These are phyloP conservation scores for Etheostoma cragini DNA, from an alignment of 2,113 vertebrate genomes.

Conservation along the genomic window DNA sequence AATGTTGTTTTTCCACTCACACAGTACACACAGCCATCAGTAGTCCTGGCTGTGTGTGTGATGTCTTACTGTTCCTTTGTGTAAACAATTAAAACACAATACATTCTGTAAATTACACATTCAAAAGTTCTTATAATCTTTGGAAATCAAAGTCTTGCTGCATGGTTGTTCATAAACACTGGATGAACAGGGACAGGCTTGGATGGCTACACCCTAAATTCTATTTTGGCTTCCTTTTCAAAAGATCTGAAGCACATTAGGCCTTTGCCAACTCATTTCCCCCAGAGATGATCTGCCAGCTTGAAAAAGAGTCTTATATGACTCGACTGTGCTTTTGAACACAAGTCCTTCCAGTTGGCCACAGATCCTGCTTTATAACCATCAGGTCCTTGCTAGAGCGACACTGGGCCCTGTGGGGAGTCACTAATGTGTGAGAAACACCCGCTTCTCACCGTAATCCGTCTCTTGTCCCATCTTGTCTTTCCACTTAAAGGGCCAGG, in stretches of 20 bases:
- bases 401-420: background rate
- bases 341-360: slow-evolving; percentile 11
- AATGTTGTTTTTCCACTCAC: background rate
- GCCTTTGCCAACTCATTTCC: slow-evolving; percentile 49
- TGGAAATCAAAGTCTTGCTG: slow-evolving; percentile 1
- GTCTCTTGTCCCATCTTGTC: background rate
- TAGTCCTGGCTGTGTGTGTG: no score
- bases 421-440: slow-evolving; percentile 62
- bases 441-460: slow-evolving; percentile 58
- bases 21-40: background rate
- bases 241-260: slow-evolving; percentile 34
- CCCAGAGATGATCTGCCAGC: slow-evolving; percentile 20
- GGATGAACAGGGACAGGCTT: slow-evolving; percentile 19
- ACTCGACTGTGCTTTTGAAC: slow-evolving; percentile 20
- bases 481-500: slow-evolving; percentile 83
- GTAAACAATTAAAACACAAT: slow-evolving; percentile 18
- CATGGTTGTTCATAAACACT: background rate
- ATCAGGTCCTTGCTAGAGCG: background rate
- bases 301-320: slow-evolving; percentile 25
- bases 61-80: background rate
- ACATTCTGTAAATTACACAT: slow-evolving; percentile 30
- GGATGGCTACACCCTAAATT: background rate
- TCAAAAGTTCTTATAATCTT: background rate
- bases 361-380: background rate
- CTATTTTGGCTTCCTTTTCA: slow-evolving; percentile 10